Evolutionary conservation across 2,113 vertebrate genomes (phyloP).

Genomic region (Phylloscopus whistleri): DNA sequence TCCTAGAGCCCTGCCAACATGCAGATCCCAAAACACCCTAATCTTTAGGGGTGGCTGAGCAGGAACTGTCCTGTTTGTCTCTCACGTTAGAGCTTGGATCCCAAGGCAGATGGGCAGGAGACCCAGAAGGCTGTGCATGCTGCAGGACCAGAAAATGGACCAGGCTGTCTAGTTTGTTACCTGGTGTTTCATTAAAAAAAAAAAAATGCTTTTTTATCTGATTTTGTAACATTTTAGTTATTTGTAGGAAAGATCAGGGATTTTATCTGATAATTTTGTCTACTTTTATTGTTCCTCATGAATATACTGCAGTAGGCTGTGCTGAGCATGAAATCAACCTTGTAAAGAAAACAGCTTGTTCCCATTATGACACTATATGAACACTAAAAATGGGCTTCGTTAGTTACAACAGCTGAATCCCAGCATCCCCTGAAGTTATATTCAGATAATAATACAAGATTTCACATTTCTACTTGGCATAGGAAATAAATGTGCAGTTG

Average conservation of each 20-base stretch:
- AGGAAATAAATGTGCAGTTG: background rate
- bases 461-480: background rate
- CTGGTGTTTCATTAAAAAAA: background rate
- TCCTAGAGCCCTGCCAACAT: background rate
- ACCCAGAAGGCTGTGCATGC: background rate
- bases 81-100: background rate
- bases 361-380: background rate
- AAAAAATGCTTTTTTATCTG: background rate
- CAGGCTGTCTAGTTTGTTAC: background rate
- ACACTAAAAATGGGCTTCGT: rapidly evolving
- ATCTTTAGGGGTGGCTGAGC: background rate
- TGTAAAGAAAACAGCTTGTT: background rate
- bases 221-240: background rate
- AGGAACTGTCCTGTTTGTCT: background rate
- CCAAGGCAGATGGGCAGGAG: background rate
- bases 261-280: background rate
- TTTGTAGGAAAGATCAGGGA: background rate
- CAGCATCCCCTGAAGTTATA: background rate
- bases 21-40: background rate
- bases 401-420: background rate
- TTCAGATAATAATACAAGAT: background rate
- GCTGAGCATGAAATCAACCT: background rate
- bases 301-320: background rate
- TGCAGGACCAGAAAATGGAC: background rate
- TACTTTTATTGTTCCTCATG: background rate